phyloP scores from a whole-genome alignment of 35 echinoderm and acorn worm species.

The Holothuria glaberrima region DNA sequence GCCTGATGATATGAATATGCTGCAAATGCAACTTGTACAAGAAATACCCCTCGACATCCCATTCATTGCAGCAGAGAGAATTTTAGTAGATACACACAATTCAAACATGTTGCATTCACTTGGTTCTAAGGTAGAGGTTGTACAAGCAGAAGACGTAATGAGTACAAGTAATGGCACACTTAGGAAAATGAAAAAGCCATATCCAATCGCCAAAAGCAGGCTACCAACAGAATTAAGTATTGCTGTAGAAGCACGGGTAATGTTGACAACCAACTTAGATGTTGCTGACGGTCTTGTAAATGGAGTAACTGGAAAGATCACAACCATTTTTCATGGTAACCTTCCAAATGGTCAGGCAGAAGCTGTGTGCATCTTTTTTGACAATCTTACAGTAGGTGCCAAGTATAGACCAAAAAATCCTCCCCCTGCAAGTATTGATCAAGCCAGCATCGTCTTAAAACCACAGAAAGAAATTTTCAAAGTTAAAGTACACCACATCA shows the following conservation, averaged over 20 bases:
- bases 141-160: neutral
- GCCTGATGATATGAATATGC: slow-evolving; percentile 5
- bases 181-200: neutral
- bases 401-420: no score
- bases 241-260: slow-evolving; percentile 58
- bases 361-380: no score
- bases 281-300: slow-evolving; percentile 59
- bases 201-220: neutral
- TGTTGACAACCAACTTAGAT: slow-evolving; percentile 73
- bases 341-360: neutral
- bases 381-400: no score
- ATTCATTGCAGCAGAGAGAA: slow-evolving; percentile 9
- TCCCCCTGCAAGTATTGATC: no score
- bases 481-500: no score
- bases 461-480: no score
- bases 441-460: no score
- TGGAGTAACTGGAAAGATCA: slow-evolving; percentile 64
- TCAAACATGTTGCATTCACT: slow-evolving; percentile 8
- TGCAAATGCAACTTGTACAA: slow-evolving; percentile 8
- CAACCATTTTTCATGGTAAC: slow-evolving; percentile 13
- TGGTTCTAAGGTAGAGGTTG: neutral
- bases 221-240: slow-evolving; percentile 11
- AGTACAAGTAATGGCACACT: slow-evolving; percentile 2
- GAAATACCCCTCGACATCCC: neutral
- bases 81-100: slow-evolving; percentile 3